A percentile compares a stretch with the other conserved stretches of the same genome.
Conservation (phyloP, 2,888 invertebrate genomes). For the Gonocerus acuteangulatus region DNA sequence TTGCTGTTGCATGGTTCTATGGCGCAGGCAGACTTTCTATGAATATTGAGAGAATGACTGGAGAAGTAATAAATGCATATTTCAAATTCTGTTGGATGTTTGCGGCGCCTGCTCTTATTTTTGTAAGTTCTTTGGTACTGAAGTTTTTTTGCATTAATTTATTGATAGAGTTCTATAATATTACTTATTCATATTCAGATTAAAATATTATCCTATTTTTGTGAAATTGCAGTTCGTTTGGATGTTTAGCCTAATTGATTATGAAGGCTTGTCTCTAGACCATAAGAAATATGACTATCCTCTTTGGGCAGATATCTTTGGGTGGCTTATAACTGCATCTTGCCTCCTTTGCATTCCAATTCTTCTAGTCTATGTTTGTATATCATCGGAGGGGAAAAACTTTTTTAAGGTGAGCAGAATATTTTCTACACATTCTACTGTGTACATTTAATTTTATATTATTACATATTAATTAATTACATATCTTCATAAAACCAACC, state of each 20-base stretch:
- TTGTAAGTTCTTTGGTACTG: constrained; percentile 46
- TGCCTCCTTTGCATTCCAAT: constrained; percentile 80
- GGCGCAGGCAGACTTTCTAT: constrained; percentile 70
- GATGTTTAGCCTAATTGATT: constrained; percentile 82
- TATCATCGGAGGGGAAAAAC: constrained; percentile 61
- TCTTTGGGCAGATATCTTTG: constrained; percentile 73
- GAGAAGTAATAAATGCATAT: constrained; percentile 67
- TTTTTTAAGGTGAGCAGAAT: constrained; percentile 66
- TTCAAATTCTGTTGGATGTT: constrained; percentile 80
- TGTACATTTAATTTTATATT: background rate
- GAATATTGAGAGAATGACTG: constrained; percentile 86
- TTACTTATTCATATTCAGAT: background rate
- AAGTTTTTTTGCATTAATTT: background rate
- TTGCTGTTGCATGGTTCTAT: constrained; percentile 87
- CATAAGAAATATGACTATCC: constrained; percentile 73
- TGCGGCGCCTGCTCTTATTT: constrained; percentile 68
- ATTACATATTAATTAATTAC: too few relatives aligned
- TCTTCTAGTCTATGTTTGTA: constrained; percentile 64
- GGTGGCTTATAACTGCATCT: constrained; percentile 77
- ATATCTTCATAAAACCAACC: too few relatives aligned
- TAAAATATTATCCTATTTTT: background rate
- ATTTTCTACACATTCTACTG: too few relatives aligned
- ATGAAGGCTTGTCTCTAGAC: constrained; percentile 75
- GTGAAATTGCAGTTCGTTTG: constrained; percentile 65
- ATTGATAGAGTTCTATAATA: background rate